phyloP scores from a whole-genome alignment of 2,113 vertebrate species.

The Pitta sordida region DNA sequence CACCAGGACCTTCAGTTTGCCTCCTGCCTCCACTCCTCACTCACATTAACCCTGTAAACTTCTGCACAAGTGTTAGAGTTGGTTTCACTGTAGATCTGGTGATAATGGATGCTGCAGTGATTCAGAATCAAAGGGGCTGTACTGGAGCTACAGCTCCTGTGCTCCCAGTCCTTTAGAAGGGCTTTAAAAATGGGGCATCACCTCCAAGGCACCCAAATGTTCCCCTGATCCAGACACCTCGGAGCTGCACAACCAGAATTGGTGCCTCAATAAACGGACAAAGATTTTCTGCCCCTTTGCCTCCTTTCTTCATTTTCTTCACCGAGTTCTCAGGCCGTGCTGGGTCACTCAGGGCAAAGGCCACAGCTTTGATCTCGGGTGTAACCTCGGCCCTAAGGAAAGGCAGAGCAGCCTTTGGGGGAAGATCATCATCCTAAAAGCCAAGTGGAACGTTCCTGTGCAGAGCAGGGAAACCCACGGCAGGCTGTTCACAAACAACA shows the following conservation, averaged over 20 bases:
- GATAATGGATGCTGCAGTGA: rapidly evolving
- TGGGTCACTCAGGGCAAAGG: background rate
- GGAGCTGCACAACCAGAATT: background rate
- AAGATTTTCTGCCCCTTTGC: background rate
- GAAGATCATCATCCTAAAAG: background rate
- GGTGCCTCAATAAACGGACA: background rate
- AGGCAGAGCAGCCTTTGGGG: background rate
- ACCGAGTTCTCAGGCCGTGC: background rate
- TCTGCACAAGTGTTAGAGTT: background rate
- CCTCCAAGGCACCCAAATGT: background rate
- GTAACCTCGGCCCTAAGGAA: background rate
- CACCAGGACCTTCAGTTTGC: background rate
- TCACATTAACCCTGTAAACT: background rate
- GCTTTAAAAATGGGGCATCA: background rate
- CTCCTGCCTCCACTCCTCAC: background rate
- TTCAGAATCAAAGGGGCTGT: background rate
- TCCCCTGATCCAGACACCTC: background rate
- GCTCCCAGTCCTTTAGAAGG: background rate
- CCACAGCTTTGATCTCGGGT: background rate
- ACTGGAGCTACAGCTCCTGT: background rate
- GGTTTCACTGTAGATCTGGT: background rate
- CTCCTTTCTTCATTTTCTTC: background rate
- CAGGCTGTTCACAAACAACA: background rate
- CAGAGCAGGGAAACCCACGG: background rate
- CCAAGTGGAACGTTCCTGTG: background rate